Base-by-base conservation (phyloP, 1,140 invertebrate genomes). In the Globodera rostochiensis region DNA sequence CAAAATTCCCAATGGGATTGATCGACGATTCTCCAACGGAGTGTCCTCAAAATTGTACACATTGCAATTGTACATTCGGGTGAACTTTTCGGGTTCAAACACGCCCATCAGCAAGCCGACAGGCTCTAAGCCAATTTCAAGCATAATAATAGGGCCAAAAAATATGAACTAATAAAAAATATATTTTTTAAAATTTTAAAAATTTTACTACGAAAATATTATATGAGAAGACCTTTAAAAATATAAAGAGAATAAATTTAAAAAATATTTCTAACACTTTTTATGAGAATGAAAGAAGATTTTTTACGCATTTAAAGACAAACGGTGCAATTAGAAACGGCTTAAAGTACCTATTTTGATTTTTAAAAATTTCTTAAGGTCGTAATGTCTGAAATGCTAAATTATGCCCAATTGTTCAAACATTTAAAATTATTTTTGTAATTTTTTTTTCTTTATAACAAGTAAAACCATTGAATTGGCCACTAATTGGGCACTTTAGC, bases 11-110 rank as follows among this genome's bases (percentile, higher is more conserved):
- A 76, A 47, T 15, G 64, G 25, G 8, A 83, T 76, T 15, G 80
- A 75, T n/a, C 64, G 80, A 5, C 75, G 64, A 50, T 71, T 50
- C 70, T 67, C 73, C 50, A 77, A 47, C 5, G 73, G 71, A 76
- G 75, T 71, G 57, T 83, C 53, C 8, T 50, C 64, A 45, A 83
- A 73, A 66, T 71, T 83, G 73, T 83, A 76, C n/a, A 50, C 21
- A 57, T 13, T 75, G 75, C 82, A 83, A 73, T 83, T 83, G 60
- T 83, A 83, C 25, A 45, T 67, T 25, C 36, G 46, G 6, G 80
- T 46, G 25, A 25, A 83, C 50, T 74, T 70, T 25, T 83, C 50
- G 15, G 80, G 71, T 36, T 57, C 73, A 47, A 83, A 70, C 77
- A 47, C 69, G 36, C 69, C 69, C 69, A 45, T 71, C 69, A 64